Percentiles rank a stretch among this genome's conserved stretches.
Conservation (phyloP, 2,888 invertebrate species). For the Drosophila phalerata region DNA sequence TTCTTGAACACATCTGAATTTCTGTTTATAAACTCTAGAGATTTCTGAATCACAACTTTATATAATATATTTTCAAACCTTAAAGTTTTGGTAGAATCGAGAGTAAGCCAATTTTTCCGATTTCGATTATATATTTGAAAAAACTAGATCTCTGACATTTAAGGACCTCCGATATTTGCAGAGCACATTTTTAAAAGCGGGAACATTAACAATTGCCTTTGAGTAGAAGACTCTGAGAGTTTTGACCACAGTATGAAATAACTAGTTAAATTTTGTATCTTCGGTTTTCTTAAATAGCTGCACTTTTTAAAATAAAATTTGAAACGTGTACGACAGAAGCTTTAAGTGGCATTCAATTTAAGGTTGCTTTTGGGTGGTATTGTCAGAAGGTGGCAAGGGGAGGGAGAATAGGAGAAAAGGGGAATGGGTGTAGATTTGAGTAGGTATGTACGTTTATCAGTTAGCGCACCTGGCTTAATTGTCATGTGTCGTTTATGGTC, state of each 20-base stretch:
- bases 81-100: too few relatives aligned
- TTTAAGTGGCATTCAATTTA: conserved; percentile 13
- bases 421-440: neutral
- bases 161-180: too few relatives aligned
- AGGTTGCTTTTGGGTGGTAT: neutral
- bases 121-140: too few relatives aligned
- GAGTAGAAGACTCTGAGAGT: too few relatives aligned
- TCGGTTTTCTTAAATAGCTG: neutral
- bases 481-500: conserved; percentile 53
- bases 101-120: too few relatives aligned
- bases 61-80: too few relatives aligned
- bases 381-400: neutral
- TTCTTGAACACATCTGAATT: too few relatives aligned
- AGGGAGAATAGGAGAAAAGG: neutral
- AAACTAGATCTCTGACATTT: too few relatives aligned
- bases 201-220: too few relatives aligned
- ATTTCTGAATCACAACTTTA: too few relatives aligned
- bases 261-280: neutral
- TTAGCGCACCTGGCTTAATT: conserved; percentile 54
- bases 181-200: too few relatives aligned
- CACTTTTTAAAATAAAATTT: neutral
- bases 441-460: conserved; percentile 33
- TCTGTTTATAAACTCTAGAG: too few relatives aligned
- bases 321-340: neutral
- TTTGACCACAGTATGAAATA: neutral